Percentiles rank a stretch among this genome's conserved stretches.
Conservation (phyloP, 1,140 invertebrate genomes). For the Lepidurus packardi region DNA sequence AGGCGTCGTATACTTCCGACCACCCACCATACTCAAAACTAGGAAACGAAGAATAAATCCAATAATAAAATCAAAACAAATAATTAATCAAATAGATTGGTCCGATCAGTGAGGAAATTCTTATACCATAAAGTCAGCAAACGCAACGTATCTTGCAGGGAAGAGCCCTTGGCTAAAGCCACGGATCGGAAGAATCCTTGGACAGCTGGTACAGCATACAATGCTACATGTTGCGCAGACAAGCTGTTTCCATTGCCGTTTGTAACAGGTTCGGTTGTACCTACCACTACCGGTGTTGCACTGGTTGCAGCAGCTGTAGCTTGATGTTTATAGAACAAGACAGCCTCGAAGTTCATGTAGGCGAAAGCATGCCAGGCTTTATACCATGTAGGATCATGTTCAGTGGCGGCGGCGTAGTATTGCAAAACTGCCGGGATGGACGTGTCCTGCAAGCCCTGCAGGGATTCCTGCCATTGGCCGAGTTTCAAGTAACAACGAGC, state of each 20-base stretch:
- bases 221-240: constrained; percentile 52
- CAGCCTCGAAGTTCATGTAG: constrained; percentile 96
- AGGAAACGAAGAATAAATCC: not conserved
- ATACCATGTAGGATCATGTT: constrained; percentile 73
- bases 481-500: constrained; percentile 83
- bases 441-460: constrained; percentile 69
- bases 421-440: constrained; percentile 77
- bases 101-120: not conserved
- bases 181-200: constrained; percentile 95
- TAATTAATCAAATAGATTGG: not conserved
- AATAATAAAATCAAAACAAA: not conserved
- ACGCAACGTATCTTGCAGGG: constrained; percentile 94
- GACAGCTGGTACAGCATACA: constrained; percentile 87
- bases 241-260: constrained; percentile 25
- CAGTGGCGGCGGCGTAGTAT: constrained; percentile 80
- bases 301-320: constrained; percentile 20
- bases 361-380: constrained; percentile 98
- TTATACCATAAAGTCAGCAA: constrained; percentile 79
- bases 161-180: constrained; percentile 77
- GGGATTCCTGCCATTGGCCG: constrained; percentile 80
- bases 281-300: not conserved
- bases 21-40: constrained; percentile 82
- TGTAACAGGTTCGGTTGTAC: constrained; percentile 25
- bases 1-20: constrained; percentile 85
- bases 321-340: constrained; percentile 79